Conservation (phyloP, 2,888 invertebrate species). For the Ormyrus nitidulus region DNA sequence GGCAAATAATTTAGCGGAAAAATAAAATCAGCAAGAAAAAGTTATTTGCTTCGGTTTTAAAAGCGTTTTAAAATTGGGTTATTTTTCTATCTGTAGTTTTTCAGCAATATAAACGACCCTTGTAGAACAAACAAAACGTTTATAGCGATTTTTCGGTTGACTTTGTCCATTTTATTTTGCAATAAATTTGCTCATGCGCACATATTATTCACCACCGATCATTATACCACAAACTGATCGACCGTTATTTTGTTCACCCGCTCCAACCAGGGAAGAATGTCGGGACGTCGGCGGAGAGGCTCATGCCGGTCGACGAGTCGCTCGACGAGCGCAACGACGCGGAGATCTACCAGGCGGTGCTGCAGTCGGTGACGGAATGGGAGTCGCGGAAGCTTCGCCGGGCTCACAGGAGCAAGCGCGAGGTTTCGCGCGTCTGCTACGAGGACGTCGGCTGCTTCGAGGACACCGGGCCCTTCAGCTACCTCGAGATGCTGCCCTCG, state of each 20-base stretch:
- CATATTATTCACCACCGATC: no score
- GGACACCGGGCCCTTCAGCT: conserved; percentile 92
- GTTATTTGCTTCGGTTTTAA: no score
- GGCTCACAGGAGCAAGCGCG: conserved; percentile 81
- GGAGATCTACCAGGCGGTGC: conserved; percentile 84
- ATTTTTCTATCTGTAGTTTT: no score
- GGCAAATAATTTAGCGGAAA: no score
- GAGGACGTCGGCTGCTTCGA: conserved; percentile 94
- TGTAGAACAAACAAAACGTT: no score
- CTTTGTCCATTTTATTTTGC: no score
- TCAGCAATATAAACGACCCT: no score
- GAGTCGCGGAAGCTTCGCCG: conserved; percentile 77
- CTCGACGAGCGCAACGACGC: conserved; percentile 85
- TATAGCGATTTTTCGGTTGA: no score
- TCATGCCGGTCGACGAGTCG: conserved; percentile 80
- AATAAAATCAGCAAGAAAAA: no score
- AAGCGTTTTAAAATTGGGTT: no score
- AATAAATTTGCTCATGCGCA: background rate
- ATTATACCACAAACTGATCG: no score
- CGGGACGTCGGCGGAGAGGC: conserved; percentile 74
- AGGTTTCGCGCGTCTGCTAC: conserved; percentile 90
- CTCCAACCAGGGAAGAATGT: conserved; percentile 55
- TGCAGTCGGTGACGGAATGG: conserved; percentile 85
- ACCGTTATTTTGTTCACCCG: no score
- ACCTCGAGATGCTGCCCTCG: conserved; percentile 91